Conservation (phyloP, 2,113 vertebrate genomes). For the Ceyx melanurus region DNA sequence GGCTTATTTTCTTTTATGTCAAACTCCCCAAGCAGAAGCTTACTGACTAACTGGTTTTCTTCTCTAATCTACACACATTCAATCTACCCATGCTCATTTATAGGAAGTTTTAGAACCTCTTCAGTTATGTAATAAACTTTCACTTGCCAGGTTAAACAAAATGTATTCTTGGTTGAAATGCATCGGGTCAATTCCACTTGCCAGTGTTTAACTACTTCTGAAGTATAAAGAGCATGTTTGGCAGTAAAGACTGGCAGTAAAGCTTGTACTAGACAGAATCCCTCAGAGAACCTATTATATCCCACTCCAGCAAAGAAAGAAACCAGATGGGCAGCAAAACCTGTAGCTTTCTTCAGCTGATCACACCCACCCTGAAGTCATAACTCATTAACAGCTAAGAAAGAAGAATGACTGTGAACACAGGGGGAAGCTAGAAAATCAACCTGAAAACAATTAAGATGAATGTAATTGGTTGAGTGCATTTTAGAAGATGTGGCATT, state of each 20-base stretch:
- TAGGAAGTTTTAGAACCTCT: background rate
- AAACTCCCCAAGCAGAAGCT: background rate
- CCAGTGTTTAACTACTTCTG: background rate
- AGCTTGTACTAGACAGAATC: background rate
- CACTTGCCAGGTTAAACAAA: background rate
- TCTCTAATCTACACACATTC: background rate
- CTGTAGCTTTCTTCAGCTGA: background rate
- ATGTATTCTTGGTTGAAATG: background rate
- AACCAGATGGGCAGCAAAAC: accelerated
- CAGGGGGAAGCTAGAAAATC: background rate
- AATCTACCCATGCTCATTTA: background rate
- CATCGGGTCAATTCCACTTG: background rate
- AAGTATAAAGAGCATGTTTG: background rate
- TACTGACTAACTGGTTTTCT: background rate
- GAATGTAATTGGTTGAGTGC: background rate
- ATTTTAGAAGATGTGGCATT: background rate
- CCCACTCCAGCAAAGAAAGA: background rate
- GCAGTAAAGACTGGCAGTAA: background rate
- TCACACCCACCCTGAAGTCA: background rate
- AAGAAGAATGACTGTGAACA: background rate
- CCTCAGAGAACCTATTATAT: background rate
- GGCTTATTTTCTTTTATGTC: background rate
- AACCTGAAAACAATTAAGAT: background rate
- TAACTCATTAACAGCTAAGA: background rate
- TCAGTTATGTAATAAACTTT: background rate